phyloP scores from a whole-genome alignment of 2,113 vertebrate genomes.

The Pelmatolapia mariae region DNA sequence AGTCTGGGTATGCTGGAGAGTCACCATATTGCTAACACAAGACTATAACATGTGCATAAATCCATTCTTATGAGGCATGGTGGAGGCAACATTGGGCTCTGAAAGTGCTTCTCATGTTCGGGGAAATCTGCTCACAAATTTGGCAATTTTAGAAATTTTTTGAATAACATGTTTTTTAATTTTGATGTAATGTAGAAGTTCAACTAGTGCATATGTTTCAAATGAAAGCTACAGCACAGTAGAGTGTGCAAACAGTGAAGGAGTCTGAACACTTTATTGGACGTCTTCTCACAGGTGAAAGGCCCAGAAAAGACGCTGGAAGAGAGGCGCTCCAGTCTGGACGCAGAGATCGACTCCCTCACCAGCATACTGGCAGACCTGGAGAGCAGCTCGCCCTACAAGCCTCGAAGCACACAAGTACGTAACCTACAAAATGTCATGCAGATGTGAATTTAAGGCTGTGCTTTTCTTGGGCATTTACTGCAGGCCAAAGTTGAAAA shows the following conservation, averaged over 20 bases:
- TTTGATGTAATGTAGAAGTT: background rate
- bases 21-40: background rate
- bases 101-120: background rate
- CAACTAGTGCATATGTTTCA: background rate
- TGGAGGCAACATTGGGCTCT: background rate
- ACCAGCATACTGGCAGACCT: conserved; percentile 94
- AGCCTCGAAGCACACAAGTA: conserved; percentile 85
- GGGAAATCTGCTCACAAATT: background rate
- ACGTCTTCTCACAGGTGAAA: conserved; percentile 61
- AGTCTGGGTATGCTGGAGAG: background rate
- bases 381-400: conserved; percentile 96
- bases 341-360: conserved; percentile 95
- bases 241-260: background rate
- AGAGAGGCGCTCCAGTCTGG: conserved; percentile 90
- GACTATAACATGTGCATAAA: background rate
- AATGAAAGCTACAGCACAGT: background rate
- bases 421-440: background rate
- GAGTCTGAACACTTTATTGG: background rate
- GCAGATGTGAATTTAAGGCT: background rate
- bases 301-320: conserved; percentile 87
- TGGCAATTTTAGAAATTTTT: background rate
- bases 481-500: background rate
- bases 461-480: background rate
- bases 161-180: background rate
- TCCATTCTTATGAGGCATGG: background rate